Evolutionary conservation across 2,113 vertebrate species (phyloP), one percentile per base, ranked within the genome.

Genomic region (Crypturellus undulatus): DNA sequence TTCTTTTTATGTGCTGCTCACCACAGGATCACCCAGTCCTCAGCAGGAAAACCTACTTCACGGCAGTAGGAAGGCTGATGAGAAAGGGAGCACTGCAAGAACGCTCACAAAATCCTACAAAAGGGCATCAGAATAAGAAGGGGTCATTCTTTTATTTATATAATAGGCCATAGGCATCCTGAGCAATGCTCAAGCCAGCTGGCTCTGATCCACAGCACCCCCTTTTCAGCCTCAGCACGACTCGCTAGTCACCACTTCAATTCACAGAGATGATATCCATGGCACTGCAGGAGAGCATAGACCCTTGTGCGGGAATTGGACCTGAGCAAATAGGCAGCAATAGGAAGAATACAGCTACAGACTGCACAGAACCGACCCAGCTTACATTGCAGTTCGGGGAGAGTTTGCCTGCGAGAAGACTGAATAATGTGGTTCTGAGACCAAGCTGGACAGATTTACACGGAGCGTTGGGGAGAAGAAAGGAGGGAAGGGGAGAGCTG

Each of bases 1-100:
- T 95, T 93, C 87, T 91, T 95, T 92, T 83, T 43, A 94, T 56
- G 49, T 72, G 49, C 12, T 84, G 21, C 67, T 91, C 73, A 75
- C 36, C 8, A 1, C 34, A 80, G 73, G 38, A 96, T 84, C 42
- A 12, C 70, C 73, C 76, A 76, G 34, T 47, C 59, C 24, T 90
- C 60, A 77, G 22, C 38, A 89, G 52, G 28, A 69, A 88, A 42
- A 79, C 3, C 12, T 81, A 28, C 47, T 92, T 75, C 22, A 67
- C 32, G 71, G 22, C 28, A n/a, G 10, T 49, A 42, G 24, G 36
- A 81, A 87, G 45, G 26, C 6, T 65, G 49, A 76, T 22, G 58
- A 93, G 49, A 91, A 83, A 68, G 42, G 84, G 47, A 76, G 13
- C 12, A 26, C 64, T 51, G 24, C 24, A 79, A 85, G 43, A 83